Conservation (phyloP, 2,797 vertebrate species). For the Ara ararauna region DNA sequence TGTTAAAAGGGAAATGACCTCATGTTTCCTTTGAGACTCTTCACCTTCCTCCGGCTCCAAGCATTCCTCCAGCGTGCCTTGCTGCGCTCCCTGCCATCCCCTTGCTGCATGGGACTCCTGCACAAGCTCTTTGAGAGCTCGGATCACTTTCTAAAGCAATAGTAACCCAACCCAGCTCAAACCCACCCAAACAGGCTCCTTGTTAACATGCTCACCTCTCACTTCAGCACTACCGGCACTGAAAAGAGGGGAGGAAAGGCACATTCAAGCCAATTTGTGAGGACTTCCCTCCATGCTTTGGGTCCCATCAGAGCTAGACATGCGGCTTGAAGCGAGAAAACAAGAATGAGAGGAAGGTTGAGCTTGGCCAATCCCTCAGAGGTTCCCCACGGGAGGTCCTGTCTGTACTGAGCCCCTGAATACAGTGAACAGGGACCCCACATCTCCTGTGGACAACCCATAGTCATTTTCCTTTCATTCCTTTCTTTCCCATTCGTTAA, state of each 20-base stretch:
- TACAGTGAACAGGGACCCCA: background rate
- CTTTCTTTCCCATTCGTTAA: too few relatives aligned
- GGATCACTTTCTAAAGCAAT: background rate
- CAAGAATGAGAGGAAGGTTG: background rate
- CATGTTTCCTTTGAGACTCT: conserved; percentile 21
- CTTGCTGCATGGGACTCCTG: background rate
- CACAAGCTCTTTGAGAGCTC: background rate
- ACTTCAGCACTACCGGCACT: background rate
- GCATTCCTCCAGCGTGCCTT: background rate
- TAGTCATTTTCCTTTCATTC: rapidly evolving
- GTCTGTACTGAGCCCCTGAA: background rate
- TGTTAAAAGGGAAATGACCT: conserved; percentile 29
- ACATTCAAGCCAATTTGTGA: background rate
- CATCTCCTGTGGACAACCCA: rapidly evolving
- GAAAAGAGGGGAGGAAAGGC: rapidly evolving
- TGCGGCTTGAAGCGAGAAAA: background rate
- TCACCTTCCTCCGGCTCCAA: conserved; percentile 24
- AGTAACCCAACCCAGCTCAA: background rate
- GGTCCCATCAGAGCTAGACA: background rate
- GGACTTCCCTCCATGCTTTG: rapidly evolving
- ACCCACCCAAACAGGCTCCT: background rate
- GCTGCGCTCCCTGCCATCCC: background rate
- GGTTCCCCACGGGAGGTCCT: rapidly evolving
- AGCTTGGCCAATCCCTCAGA: background rate
- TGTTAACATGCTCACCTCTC: background rate